Base-by-base conservation (phyloP, 2,888 invertebrate genomes). In the Drosophila macrospina region DNA sequence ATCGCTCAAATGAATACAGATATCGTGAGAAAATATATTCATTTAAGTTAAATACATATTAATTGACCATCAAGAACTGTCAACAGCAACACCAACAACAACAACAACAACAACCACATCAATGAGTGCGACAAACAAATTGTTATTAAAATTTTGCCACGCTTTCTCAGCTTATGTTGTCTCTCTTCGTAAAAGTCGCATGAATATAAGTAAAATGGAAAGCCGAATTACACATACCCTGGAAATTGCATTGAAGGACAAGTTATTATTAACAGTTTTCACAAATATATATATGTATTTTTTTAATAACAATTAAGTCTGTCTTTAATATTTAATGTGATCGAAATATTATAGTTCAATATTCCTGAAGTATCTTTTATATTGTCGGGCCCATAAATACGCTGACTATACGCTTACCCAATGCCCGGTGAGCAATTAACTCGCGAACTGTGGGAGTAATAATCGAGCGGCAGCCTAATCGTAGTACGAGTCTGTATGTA, bases 91-190 rank as follows among this genome's bases (percentile, higher is more conserved):
- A 78, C 60, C 67, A 55, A 44, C 50, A 45, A 50, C 56, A 44
- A 45, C 37, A 44, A 51, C 15, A 28, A 69, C 44, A 68, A 45
- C 69, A 69, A 7, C 28, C 7, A 28, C 28, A 28, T 51, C 61
- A 50, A 64, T 45, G 50, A 70, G 64, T 64, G 61, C 37, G 55
- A 50, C 56, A 52, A 16, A 81, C 81, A 85, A 82, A 81, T 71
- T 78, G 78, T 80, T 88, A 80, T 81, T 82, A 73, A 76, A 74
- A 89, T 76, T 61, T 87, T 76, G 84, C 80, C 90, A 85, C 89
- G 79, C 86, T 87, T 78, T 75, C 63, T 59, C 72, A 65, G 32
- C 42, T 62, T 36, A 70, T 70, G 20, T 37, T 70, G 50, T 70
- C 45, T 61, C 64, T 59, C 42, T 67, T 51, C 61, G 54, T 50